Evolutionary conservation across 2,888 invertebrate genomes (phyloP).

Genomic region (Drosophila yooni): DNA sequence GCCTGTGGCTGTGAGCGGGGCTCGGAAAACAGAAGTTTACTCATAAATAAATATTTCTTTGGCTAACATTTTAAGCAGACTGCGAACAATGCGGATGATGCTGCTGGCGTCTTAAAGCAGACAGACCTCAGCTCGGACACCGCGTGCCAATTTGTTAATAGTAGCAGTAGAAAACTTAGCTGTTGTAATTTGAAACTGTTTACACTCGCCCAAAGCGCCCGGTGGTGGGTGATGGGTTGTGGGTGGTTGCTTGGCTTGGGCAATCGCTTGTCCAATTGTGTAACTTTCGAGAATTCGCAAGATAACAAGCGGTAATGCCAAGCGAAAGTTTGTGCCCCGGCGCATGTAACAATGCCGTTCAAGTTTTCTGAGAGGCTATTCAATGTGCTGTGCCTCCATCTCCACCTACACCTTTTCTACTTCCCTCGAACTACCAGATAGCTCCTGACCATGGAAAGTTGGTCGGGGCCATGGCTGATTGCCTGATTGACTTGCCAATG

Average conservation of each 20-base stretch:
- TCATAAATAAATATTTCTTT: constrained; percentile 73
- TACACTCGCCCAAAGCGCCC: constrained; percentile 56
- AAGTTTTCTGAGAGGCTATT: constrained; percentile 24
- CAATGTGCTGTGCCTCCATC: not conserved
- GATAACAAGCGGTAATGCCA: constrained; percentile 60
- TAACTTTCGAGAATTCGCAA: constrained; percentile 60
- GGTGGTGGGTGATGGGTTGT: not conserved
- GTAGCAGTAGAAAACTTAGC: constrained; percentile 52
- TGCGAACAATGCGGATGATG: constrained; percentile 35
- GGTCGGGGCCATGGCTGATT: constrained; percentile 58
- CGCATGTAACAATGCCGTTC: constrained; percentile 54
- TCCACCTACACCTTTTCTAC: not conserved
- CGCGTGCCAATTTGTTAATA: constrained; percentile 76
- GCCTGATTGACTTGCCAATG: constrained; percentile 72
- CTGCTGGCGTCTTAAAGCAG: constrained; percentile 49
- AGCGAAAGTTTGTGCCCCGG: constrained; percentile 42
- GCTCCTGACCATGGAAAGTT: constrained; percentile 1
- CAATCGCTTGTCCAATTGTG: constrained; percentile 61
- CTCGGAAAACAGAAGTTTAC: constrained; percentile 54
- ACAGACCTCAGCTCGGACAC: constrained; percentile 20
- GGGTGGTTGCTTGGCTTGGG: constrained; percentile 3
- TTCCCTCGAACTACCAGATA: not conserved
- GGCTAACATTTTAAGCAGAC: constrained; percentile 65
- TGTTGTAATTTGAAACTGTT: constrained; percentile 74
- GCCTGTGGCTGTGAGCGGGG: not conserved